Evolutionary conservation across 1,140 invertebrate genomes (phyloP).

Genomic region (Batillaria attramentaria): DNA sequence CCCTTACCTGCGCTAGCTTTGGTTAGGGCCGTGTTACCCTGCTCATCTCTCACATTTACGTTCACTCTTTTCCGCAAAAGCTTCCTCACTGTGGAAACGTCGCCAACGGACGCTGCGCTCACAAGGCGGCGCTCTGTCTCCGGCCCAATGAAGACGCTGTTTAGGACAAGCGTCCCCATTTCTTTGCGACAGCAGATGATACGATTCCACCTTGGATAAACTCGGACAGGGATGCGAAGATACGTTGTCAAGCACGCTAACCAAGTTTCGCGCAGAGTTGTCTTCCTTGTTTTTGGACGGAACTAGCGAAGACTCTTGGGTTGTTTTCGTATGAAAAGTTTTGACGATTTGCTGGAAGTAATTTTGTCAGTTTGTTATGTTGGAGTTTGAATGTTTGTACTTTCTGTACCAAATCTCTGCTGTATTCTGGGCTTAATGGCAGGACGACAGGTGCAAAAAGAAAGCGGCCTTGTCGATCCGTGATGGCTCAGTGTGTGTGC

Average conservation of each 20-base stretch:
- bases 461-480: no score
- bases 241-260: conserved; percentile 2
- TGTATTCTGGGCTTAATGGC: no score
- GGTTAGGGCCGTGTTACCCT: conserved; percentile 25
- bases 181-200: neutral
- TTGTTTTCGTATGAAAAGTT: neutral
- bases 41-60: conserved; percentile 18
- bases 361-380: no score
- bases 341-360: neutral
- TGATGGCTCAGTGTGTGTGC: no score
- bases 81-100: conserved; percentile 30
- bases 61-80: conserved; percentile 29
- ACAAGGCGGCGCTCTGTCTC: conserved; percentile 34
- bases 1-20: conserved; percentile 16
- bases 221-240: neutral
- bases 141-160: neutral
- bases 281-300: neutral
- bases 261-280: neutral
- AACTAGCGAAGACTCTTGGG: neutral
- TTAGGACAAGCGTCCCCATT: conserved; percentile 1
- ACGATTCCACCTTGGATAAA: neutral
- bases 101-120: conserved; percentile 12
- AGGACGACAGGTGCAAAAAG: no score
- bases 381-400: no score
- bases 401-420: no score